Conservation (phyloP, 2,797 vertebrate genomes). For the Avahi laniger region DNA sequence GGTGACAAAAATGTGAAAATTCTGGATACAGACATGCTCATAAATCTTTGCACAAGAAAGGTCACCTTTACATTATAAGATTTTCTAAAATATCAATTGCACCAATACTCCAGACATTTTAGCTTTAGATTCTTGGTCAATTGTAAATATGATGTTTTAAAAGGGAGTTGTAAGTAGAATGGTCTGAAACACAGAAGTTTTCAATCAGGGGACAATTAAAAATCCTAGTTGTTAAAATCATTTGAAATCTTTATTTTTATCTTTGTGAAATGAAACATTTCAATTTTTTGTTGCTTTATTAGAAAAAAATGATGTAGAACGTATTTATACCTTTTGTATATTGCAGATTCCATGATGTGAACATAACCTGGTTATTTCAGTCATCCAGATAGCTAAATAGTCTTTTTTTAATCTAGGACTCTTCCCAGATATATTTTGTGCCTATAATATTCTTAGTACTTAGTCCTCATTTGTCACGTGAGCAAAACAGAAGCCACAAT, state of each 20-base stretch:
- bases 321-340: background rate
- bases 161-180: background rate
- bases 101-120: background rate
- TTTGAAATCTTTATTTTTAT: background rate
- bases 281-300: background rate
- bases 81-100: background rate
- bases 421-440: background rate
- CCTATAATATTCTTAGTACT: background rate
- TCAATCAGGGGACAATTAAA: background rate
- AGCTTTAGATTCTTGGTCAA: background rate
- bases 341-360: background rate
- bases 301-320: background rate
- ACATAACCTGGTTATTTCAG: background rate
- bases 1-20: background rate
- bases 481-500: background rate
- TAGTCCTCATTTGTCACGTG: background rate
- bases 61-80: background rate
- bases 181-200: background rate
- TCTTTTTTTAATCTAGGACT: background rate
- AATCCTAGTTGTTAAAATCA: background rate
- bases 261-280: background rate
- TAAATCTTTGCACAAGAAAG: conserved; percentile 42
- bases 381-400: background rate
- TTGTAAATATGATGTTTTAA: background rate
- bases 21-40: background rate